Percentiles rank a stretch among this genome's conserved stretches.
Evolutionary conservation across 2,888 invertebrate genomes (phyloP).

Genomic region (Drosophila setosimentum): DNA sequence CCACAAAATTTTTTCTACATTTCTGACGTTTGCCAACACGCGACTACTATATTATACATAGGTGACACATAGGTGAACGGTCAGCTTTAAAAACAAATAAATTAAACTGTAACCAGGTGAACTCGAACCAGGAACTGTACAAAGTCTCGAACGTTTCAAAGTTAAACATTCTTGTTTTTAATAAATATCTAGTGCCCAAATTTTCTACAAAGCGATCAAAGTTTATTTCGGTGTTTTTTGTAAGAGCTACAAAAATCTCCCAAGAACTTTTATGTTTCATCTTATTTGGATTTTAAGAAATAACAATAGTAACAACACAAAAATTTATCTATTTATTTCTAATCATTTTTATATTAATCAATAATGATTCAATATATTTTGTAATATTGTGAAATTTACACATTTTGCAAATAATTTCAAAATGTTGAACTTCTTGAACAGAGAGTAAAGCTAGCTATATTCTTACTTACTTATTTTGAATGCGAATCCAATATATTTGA

Average conservation of each 20-base stretch:
- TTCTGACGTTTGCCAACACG: no score
- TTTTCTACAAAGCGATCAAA: rapidly evolving
- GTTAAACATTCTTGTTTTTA: neutral
- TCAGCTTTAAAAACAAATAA: neutral
- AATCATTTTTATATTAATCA: neutral
- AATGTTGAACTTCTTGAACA: no score
- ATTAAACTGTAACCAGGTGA: neutral
- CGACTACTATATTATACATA: neutral
- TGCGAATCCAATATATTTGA: neutral
- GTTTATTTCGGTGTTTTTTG: neutral
- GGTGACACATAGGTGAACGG: no score
- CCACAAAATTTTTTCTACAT: neutral
- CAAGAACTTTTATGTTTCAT: neutral
- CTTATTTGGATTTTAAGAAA: neutral
- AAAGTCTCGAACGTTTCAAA: neutral
- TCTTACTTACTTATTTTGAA: no score
- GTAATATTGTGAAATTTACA: no score
- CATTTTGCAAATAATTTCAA: no score
- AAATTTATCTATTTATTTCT: neutral
- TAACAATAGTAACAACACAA: neutral
- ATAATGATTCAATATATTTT: no score
- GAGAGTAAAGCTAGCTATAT: no score
- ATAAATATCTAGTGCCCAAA: neutral
- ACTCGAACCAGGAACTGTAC: rapidly evolving
- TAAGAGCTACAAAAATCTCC: neutral